Evolutionary conservation across 2,888 invertebrate species (phyloP).

Genomic region (Syritta pipiens): DNA sequence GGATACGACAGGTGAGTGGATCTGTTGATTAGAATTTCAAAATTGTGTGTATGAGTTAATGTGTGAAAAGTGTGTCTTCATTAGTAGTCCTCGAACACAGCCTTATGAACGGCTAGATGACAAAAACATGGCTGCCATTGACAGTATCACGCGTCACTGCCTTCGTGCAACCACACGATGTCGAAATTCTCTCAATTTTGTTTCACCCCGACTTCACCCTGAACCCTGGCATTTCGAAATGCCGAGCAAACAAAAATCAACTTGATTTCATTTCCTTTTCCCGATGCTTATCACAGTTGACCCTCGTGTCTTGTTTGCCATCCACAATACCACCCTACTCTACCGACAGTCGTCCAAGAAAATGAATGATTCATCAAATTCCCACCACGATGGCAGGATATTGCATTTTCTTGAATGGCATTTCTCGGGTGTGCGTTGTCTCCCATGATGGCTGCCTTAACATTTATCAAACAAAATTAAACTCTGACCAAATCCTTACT

Average conservation of each 20-base stretch:
- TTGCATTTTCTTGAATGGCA: slow-evolving; percentile 29
- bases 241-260: not conserved
- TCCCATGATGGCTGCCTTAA: slow-evolving; percentile 3
- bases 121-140: too few relatives aligned
- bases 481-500: slow-evolving; percentile 63
- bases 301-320: slow-evolving; percentile 21
- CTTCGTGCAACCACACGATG: too few relatives aligned
- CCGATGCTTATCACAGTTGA: slow-evolving; percentile 39
- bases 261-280: slow-evolving; percentile 5
- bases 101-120: too few relatives aligned
- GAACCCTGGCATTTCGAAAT: not conserved
- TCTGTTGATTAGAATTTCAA: slow-evolving; percentile 20
- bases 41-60: not conserved
- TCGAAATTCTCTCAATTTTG: too few relatives aligned
- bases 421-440: slow-evolving; percentile 19
- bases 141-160: too few relatives aligned
- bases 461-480: slow-evolving; percentile 55
- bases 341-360: slow-evolving; percentile 15
- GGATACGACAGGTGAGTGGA: slow-evolving; percentile 86
- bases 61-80: too few relatives aligned
- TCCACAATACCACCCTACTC: slow-evolving; percentile 1
- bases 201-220: not conserved
- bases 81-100: too few relatives aligned
- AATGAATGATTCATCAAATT: slow-evolving; percentile 62
- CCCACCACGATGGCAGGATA: slow-evolving; percentile 31